Conservation (phyloP, 2,888 invertebrate genomes). For the Andrena dorsata region DNA sequence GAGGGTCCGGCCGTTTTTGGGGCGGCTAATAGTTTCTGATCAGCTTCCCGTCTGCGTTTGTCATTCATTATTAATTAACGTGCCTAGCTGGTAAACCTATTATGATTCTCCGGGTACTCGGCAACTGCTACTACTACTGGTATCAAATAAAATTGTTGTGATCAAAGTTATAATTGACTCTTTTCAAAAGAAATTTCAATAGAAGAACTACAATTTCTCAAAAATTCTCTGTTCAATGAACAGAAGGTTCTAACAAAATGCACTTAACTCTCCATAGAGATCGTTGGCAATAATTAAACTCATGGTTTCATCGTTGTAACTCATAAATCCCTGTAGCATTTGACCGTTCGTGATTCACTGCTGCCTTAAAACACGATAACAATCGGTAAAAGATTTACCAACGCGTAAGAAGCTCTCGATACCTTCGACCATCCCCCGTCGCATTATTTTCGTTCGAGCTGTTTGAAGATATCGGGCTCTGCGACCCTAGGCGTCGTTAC, state of each 20-base stretch:
- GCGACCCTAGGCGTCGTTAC: slow-evolving; percentile 44
- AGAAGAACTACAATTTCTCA: too few species aligned
- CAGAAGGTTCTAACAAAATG: too few species aligned
- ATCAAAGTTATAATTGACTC: too few species aligned
- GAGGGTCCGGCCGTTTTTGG: slow-evolving; percentile 53
- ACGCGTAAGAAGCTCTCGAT: slow-evolving; percentile 29
- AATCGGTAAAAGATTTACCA: slow-evolving; percentile 28
- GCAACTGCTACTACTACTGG: not conserved
- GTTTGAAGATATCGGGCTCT: slow-evolving; percentile 43
- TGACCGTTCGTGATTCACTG: not conserved
- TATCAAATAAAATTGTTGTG: too few species aligned
- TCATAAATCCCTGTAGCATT: too few species aligned
- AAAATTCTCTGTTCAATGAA: too few species aligned
- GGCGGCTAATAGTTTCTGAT: slow-evolving; percentile 62
- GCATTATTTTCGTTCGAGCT: slow-evolving; percentile 48
- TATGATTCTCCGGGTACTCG: not conserved
- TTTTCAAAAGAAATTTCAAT: too few species aligned
- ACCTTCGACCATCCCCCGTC: slow-evolving; percentile 13
- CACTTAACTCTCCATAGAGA: too few species aligned
- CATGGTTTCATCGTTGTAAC: not conserved
- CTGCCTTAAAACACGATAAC: slow-evolving; percentile 26
- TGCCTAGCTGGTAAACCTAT: slow-evolving; percentile 15
- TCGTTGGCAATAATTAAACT: not conserved
- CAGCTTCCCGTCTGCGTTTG: slow-evolving; percentile 59
- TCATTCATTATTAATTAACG: slow-evolving; percentile 74